Conservation (phyloP, 2,888 invertebrate species). For the Eudemis profundana region DNA sequence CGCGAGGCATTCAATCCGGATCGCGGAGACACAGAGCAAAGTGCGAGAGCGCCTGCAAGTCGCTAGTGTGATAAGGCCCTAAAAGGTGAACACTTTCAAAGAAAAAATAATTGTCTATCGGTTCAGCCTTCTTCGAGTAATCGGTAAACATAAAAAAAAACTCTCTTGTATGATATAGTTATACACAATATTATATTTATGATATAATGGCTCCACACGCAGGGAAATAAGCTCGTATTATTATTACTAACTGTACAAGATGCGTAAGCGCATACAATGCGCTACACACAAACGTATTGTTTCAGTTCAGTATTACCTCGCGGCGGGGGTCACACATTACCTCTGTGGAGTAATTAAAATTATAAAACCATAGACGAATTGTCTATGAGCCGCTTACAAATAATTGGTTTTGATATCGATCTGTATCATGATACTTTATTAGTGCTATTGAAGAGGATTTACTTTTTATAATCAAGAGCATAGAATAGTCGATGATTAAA, state of each 20-base stretch:
- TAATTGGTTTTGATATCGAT: constrained; percentile 67
- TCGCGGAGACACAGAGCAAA: too few relatives aligned
- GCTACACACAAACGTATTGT: constrained; percentile 64
- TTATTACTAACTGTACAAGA: constrained; percentile 11
- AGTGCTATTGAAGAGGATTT: constrained; percentile 26
- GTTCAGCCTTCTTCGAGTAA: too few relatives aligned
- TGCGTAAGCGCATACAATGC: constrained; percentile 36
- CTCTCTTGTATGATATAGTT: too few relatives aligned
- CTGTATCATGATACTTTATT: constrained; percentile 47
- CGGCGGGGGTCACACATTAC: constrained; percentile 71
- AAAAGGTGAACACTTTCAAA: too few relatives aligned
- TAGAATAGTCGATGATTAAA: constrained; percentile 8
- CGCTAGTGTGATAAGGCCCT: too few relatives aligned
- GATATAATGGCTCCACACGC: too few relatives aligned
- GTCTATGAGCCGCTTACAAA: constrained; percentile 63
- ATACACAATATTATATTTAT: too few relatives aligned
- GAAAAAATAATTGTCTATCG: too few relatives aligned
- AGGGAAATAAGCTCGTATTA: too few relatives aligned
- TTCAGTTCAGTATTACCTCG: constrained; percentile 63
- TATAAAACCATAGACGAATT: constrained; percentile 60
- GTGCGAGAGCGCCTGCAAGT: too few relatives aligned
- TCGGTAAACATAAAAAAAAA: too few relatives aligned
- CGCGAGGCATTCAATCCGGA: too few relatives aligned
- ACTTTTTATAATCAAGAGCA: constrained; percentile 35
- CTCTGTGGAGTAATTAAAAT: constrained; percentile 79